Evolutionary conservation across 2,797 vertebrate genomes (phyloP).

Genomic region (Cephalopachus bancanus): DNA sequence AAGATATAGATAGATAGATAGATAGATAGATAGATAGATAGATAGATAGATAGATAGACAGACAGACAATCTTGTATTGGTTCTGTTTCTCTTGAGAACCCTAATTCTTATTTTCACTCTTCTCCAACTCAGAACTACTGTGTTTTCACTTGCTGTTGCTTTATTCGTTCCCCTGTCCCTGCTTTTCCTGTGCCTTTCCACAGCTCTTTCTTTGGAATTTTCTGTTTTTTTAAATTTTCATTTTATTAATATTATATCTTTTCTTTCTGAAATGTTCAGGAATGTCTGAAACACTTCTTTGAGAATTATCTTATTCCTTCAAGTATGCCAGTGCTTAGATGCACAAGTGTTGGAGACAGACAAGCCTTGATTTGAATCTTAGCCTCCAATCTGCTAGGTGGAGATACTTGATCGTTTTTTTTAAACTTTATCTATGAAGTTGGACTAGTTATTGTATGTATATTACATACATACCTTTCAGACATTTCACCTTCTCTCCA

Average conservation of each 20-base stretch:
- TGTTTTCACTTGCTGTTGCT: neutral
- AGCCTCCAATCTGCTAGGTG: neutral
- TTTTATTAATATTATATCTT: neutral
- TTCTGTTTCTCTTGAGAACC: neutral
- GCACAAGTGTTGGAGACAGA: neutral
- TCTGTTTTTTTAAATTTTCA: neutral
- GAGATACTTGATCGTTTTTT: neutral
- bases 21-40: neutral
- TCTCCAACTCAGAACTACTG: neutral
- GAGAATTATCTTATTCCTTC: neutral
- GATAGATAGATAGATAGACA: neutral
- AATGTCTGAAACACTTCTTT: neutral
- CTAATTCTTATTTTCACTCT: neutral
- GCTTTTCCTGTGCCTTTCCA: neutral
- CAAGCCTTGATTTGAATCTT: neutral
- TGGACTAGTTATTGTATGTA: neutral
- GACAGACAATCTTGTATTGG: neutral
- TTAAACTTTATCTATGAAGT: neutral
- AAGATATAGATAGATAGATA: neutral
- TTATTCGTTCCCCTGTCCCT: neutral
- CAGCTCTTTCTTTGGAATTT: neutral
- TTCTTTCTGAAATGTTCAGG: neutral
- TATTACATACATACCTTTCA: neutral
- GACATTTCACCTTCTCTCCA: neutral
- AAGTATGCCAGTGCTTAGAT: neutral